phyloP scores from a whole-genome alignment of 2,888 invertebrate species.

The Glyphotaelius pellucidus region DNA sequence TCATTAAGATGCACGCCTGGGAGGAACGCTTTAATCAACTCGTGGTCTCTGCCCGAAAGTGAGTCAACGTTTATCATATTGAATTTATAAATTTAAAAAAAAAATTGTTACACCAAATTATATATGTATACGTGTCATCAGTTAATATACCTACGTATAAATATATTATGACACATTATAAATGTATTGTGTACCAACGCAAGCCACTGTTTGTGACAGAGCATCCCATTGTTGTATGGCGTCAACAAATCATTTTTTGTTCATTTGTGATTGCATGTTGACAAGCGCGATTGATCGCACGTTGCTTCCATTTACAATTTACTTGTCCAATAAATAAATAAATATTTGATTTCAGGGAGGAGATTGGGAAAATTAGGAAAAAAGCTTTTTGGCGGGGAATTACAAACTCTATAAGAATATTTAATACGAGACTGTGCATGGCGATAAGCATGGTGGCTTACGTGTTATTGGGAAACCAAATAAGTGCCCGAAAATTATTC shows the following conservation, averaged over 20 bases:
- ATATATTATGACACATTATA: too few species aligned
- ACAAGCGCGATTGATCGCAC: not conserved
- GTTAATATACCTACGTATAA: too few species aligned
- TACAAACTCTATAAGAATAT: conserved; percentile 89
- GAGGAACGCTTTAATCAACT: conserved; percentile 88
- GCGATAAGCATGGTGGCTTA: conserved; percentile 90
- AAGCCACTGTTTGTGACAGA: too few species aligned
- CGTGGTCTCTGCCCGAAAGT: conserved; percentile 85
- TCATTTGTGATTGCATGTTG: not conserved
- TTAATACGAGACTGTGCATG: conserved; percentile 90
- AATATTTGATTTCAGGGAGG: conserved; percentile 74
- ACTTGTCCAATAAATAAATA: not conserved
- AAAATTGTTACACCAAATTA: too few species aligned
- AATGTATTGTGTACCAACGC: too few species aligned
- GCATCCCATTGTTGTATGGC: too few species aligned
- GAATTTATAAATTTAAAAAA: not conserved
- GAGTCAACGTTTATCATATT: not conserved
- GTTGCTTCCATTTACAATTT: not conserved
- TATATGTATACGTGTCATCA: too few species aligned
- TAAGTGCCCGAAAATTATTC: conserved; percentile 92
- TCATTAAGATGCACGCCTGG: conserved; percentile 96
- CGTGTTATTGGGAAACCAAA: conserved; percentile 82
- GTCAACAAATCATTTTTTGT: not conserved
- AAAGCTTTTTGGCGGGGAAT: conserved; percentile 87
- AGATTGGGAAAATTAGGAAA: conserved; percentile 83